Evolutionary conservation across 2,888 invertebrate species (phyloP), one percentile per base, ranked within the genome.

Genomic region (Meteorus colon): DNA sequence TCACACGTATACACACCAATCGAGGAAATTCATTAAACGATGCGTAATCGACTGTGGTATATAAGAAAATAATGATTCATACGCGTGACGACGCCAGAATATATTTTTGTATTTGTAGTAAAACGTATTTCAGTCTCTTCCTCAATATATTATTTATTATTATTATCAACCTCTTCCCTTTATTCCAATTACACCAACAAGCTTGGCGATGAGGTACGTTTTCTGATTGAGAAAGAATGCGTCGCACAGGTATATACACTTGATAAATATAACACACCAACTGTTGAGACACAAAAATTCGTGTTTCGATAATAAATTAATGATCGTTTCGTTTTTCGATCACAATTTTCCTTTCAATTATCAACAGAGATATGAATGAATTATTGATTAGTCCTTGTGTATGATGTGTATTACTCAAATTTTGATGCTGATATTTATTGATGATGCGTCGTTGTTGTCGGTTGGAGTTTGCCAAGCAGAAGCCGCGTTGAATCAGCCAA

Each of bases 71-170:
- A 55, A 19, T 55, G 55, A 55, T 19, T 55, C 55, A 55, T 19
- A 19, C 55, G 19, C 10, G 55, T 55, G 55, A 55, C 19, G 55
- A 55, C 19, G 55, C 55, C 8, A 8, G 55, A 6, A n/a, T 55
- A n/a, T 55, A 48, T 48, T 55, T 55, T 55, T 55, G 55, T 19
- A 55, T 24, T 19, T 8, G 55, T 55, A 55, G 19, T 55, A 55
- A 48, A 48, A 48, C 48, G 48, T 48, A 48, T 48, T 4, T 3
- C n/a, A 16, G 1, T 55, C 24, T 19, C 19, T 55, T 55, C 19
- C n/a, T 77, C 65, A 76, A 65, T 82, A 24, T 19, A 55, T 19
- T 19, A 19, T n/a, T 55, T n/a, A 48, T 48, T 4, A n/a, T 48
- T 48, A 48, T 48, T 1, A 34, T 34, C 34, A 34, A 34, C 34